Percentiles rank a stretch among this genome's conserved stretches.
Conservation (phyloP, 2,797 vertebrate genomes). For the Pelochelys cantorii region DNA sequence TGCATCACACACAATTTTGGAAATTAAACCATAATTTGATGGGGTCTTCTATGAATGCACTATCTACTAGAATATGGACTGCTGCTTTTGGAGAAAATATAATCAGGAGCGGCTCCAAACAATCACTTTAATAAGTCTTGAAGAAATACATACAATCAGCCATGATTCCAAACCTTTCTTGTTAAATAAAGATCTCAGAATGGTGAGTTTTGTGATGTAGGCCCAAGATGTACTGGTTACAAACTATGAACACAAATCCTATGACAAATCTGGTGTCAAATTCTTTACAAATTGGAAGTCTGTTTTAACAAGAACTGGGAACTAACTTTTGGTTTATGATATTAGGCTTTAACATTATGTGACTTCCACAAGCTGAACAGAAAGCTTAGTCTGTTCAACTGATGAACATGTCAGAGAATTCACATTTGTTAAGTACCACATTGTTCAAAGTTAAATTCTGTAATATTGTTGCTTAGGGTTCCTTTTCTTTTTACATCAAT, state of each 20-base stretch:
- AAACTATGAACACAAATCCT: background rate
- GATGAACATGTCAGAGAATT: background rate
- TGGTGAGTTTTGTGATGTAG: background rate
- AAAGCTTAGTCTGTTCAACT: background rate
- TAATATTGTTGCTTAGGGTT: background rate
- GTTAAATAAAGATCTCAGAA: background rate
- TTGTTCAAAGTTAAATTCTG: conserved; percentile 14
- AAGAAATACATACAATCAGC: background rate
- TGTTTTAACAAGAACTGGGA: background rate
- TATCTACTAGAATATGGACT: background rate
- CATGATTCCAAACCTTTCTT: background rate
- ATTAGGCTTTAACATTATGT: background rate
- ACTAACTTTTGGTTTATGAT: background rate
- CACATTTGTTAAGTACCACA: background rate
- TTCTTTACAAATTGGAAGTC: background rate
- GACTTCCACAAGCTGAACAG: background rate
- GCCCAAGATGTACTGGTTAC: background rate
- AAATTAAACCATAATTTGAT: background rate
- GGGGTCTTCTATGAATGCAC: background rate
- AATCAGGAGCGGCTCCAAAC: background rate
- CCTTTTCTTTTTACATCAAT: background rate
- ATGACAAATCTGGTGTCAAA: background rate
- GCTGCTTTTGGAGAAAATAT: background rate
- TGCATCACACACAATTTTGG: background rate
- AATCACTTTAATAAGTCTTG: background rate